Evolutionary conservation across 2,113 vertebrate genomes (phyloP), one percentile per base, ranked within the genome.

Genomic region (Seriola dumerili): DNA sequence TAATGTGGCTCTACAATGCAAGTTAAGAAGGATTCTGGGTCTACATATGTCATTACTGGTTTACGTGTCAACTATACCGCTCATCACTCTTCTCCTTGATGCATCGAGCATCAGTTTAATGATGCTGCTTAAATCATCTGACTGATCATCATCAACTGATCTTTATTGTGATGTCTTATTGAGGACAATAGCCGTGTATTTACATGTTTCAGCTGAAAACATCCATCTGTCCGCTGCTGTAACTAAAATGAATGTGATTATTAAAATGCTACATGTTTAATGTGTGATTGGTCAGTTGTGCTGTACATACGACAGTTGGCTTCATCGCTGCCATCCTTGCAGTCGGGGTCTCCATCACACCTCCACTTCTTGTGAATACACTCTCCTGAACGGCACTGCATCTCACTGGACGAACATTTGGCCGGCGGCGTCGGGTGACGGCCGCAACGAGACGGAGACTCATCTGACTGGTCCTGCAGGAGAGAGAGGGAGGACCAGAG

Each of bases 341-440:
- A 99, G 92, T 99, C 98, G 0, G 96, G 88, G 62, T 99, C 98
- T 4, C 98, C 98, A 0, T 99, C 98, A 38, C 98, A 99, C n/a
- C 97, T 95, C 98, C 98, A 99, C 84, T 97, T 98, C 83, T 95
- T 96, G 87, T 99, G 98, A 69, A 99, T 97, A 68, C 98, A 99
- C 78, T 99, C 98, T 34, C 98, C 98, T 0, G 98, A 97, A 68
- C 92, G 84, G 0, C 98, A 99, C 84, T 96, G 97, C 88, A 97
- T 96, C 88, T 99, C 98, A 1, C 93, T 97, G 50, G 94, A 74
- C 0, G 96, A 96, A 66, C 98, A 99, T 77, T 95, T 97, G 14
- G 94, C 90, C 0, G 96, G 95, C 0, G 95, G 95, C 0, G 94
- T 96, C 0, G 97, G 97, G 64, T 97, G 96, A 10, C 95, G 97